These are phyloP conservation scores for Microcaecilia unicolor DNA, from an alignment of 2,797 vertebrate species.

Conservation along the genomic window DNA sequence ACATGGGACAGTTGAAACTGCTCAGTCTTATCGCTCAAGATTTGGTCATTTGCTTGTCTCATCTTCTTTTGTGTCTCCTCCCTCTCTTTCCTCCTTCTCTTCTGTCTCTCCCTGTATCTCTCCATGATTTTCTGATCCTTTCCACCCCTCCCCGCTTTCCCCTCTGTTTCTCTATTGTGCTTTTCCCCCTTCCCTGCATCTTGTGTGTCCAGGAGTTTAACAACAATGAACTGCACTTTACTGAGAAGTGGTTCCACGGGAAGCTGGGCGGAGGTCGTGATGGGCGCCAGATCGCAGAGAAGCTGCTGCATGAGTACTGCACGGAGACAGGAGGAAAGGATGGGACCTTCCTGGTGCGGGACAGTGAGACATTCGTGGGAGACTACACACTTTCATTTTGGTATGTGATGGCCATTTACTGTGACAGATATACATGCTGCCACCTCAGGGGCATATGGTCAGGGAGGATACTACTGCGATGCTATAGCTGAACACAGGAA, in stretches of 20 bases:
- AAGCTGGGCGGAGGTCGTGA: conserved; percentile 54
- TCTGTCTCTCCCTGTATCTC: background rate
- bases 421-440: too few species aligned
- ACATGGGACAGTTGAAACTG: too few species aligned
- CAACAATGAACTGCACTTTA: conserved; percentile 58
- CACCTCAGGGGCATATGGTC: too few species aligned
- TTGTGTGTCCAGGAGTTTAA: conserved; percentile 55
- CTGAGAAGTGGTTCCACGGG: conserved; percentile 58
- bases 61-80: too few species aligned
- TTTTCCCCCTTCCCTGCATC: background rate
- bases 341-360: conserved; percentile 55
- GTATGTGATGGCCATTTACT: too few species aligned
- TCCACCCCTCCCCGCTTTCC: too few species aligned
- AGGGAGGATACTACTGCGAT: too few species aligned
- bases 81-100: rapidly evolving
- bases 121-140: too few species aligned
- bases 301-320: conserved; percentile 55
- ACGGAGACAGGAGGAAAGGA: conserved; percentile 52
- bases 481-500: too few species aligned
- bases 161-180: background rate
- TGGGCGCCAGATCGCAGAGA: conserved; percentile 54
- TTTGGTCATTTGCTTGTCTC: too few species aligned
- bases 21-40: too few species aligned
- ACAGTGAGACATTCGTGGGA: conserved; percentile 59
- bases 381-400: conserved; percentile 63